A percentile compares a stretch with the other conserved stretches of the same genome.
phyloP scores from a whole-genome alignment of 1,140 invertebrate species.

The Mylabris phalerata region DNA sequence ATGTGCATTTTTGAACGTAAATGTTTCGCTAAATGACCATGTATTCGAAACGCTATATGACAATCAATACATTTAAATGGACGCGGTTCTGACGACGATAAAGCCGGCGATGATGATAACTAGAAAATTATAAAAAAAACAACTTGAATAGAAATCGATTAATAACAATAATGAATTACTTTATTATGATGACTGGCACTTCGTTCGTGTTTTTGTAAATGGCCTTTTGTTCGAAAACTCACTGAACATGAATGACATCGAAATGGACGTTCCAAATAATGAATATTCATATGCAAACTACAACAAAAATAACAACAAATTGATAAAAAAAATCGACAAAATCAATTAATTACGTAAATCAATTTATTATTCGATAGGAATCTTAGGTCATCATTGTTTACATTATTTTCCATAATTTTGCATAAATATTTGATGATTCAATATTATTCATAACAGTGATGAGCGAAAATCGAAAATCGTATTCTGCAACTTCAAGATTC shows the following conservation, averaged over 20 bases:
- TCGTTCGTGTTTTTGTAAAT: slow-evolving; percentile 85
- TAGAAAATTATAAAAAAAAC: slow-evolving; percentile 17
- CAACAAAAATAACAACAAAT: background rate
- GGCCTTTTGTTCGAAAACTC: slow-evolving; percentile 85
- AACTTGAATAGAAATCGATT: background rate
- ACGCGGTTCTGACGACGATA: slow-evolving; percentile 71
- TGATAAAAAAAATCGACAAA: no score
- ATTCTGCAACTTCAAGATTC: background rate
- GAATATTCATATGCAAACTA: slow-evolving; percentile 86
- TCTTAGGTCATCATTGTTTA: no score
- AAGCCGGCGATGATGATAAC: slow-evolving; percentile 39
- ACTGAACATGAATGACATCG: slow-evolving; percentile 86
- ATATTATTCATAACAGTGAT: no score
- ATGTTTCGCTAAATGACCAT: slow-evolving; percentile 94
- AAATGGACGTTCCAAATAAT: slow-evolving; percentile 90
- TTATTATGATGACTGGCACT: slow-evolving; percentile 88
- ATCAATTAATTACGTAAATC: no score
- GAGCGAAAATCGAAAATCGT: no score
- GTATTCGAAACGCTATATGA: slow-evolving; percentile 92
- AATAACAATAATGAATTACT: slow-evolving; percentile 44
- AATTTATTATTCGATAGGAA: no score
- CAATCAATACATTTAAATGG: slow-evolving; percentile 94
- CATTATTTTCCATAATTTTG: no score
- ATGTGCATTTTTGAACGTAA: slow-evolving; percentile 95
- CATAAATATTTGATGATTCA: no score